Evolutionary conservation across 2,113 vertebrate genomes (phyloP), one percentile per base, ranked within the genome.

Genomic region (Plecturocebus donacophilus): DNA sequence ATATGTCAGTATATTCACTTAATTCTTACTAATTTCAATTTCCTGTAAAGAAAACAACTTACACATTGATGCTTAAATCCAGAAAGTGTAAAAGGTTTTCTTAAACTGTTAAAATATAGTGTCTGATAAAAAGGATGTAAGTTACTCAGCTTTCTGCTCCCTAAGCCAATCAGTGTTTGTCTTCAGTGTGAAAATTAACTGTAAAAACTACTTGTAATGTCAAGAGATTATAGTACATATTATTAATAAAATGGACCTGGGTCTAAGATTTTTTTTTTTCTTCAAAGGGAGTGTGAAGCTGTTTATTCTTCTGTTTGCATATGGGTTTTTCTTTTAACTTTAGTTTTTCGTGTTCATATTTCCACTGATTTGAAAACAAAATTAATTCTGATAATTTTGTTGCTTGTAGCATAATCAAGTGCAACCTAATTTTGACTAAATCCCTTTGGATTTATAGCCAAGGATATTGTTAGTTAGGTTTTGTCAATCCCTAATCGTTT

Each of bases 221-320:
- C 97, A 98, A 98, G 70, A 98, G 96, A 98, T 97, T 97, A 98
- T 97, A 98, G 97, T 98, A 98, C 79, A 98, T 97, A 97, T 98
- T 98, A 97, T 97, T 99, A 99, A 99, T 98, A 98, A 99, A 98
- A 98, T 97, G 84, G 97, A 98, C 98, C 97, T 95, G 58, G 21
- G 97, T 93, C 97, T 98, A 97, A 98, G 95, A 96, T 0, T 96
- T 98, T 97, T 98, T 98, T 96, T 97, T 98, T 97, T 97, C 92
- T 94, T 97, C 21, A 92, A 79, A 91, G 70, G 85, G 84, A 81
- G 84, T 98, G 90, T 96, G 96, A 98, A 97, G 77, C 85, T 97
- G 32, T 95, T 93, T 27, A 82, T 95, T 95, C 16, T 80, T 87
- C 90, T 97, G 8, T 94, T 68, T 64, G 66, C 16, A 38, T 61